These are phyloP conservation scores for Scleropages formosus DNA, from an alignment of 2,797 vertebrate genomes.

Conservation along the genomic window DNA sequence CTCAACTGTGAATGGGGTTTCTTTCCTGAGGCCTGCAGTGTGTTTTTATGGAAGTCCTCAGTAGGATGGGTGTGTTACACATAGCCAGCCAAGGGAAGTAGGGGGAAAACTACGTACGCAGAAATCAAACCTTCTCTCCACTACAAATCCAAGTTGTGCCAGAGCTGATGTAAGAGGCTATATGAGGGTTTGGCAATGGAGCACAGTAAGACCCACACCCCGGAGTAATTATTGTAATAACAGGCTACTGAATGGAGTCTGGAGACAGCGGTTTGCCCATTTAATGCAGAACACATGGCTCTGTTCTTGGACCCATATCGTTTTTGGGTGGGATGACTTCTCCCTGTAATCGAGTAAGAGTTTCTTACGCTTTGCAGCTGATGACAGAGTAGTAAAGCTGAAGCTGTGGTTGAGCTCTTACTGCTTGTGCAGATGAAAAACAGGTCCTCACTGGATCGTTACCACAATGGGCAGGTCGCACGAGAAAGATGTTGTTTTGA, in stretches of 20 bases:
- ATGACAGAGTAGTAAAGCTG: background rate
- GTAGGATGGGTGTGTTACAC: background rate
- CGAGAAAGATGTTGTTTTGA: background rate
- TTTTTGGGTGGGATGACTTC: background rate
- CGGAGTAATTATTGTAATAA: background rate
- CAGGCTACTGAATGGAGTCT: background rate
- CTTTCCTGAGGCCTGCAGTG: background rate
- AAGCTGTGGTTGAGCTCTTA: background rate
- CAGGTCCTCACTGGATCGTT: background rate
- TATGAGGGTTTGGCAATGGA: background rate
- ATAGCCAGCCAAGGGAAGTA: no score
- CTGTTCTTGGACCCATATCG: background rate
- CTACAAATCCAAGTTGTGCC: no score
- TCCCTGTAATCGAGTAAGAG: background rate
- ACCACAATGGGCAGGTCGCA: no score
- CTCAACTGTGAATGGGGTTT: background rate
- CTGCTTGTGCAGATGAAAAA: background rate
- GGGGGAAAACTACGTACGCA: no score
- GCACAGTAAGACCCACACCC: background rate
- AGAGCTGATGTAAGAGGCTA: background rate
- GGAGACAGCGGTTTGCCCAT: background rate
- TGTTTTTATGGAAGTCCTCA: background rate
- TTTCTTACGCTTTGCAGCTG: background rate
- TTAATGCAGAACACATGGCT: background rate
- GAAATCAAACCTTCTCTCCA: background rate